Base-by-base conservation (phyloP, 2,113 vertebrate genomes). In the Asarcornis scutulata region DNA sequence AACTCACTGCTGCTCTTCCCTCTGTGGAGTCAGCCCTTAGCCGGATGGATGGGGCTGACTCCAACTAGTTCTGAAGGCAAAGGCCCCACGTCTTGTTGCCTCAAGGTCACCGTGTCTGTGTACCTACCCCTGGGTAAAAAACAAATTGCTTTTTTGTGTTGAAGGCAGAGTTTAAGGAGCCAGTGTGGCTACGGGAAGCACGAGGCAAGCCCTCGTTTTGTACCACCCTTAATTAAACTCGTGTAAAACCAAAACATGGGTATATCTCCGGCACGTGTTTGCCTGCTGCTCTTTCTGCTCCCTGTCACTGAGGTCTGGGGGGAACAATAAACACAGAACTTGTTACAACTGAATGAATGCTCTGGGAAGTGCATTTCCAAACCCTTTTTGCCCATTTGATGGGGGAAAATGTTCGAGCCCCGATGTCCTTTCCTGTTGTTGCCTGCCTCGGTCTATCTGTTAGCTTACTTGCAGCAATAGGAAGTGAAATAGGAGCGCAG, bases 241-340 rank as follows among this genome's bases (percentile, higher is more conserved):
- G 0, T 0, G 4, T 59, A 20, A 59, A 86, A 68, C 40, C 7
- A 44, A 48, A 69, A 12, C n/a, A 17, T 0, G 0, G 60, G 4
- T 18, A 38, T 15, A 27, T 80, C 50, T 52, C 8, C 3, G 26
- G 59, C 27, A 5, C 46, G 36, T 17, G 36, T 58, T 63, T 73
- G 13, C 0, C 0, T 44, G 46, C 76, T 2, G 6, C 59, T 68
- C 42, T 16, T 13, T 73, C 53, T 76, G 34, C 32, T 85, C 44
- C 38, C 46, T 13, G 2, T 25, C 59, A 8, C 44, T 74, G 59
- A 62, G 84, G 59, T 52, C 80, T 52, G 38, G 7, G 2, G 46
- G 72, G 66, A 66, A 46, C 12, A 18, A 13, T 27, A 40, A 91
- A 62, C 6, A 13, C 36, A 50, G 74, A 88, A 53, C n/a, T 74